phyloP scores from a whole-genome alignment of 2,797 vertebrate species.

The Muraenolepis orangiensis region DNA sequence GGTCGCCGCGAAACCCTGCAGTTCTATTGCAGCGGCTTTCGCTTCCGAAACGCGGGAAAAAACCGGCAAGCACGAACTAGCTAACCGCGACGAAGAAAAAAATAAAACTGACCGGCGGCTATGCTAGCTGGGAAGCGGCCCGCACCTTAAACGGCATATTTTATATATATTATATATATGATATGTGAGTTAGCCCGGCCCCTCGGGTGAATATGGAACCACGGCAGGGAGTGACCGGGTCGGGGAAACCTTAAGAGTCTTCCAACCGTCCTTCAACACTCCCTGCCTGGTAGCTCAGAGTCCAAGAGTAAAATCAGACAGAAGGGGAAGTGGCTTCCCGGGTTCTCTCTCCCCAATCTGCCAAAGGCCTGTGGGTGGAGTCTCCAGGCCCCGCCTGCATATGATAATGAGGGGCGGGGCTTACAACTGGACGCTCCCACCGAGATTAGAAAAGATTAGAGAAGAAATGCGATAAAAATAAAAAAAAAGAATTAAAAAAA shows the following conservation, averaged over 20 bases:
- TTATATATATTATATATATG: conserved; percentile 87
- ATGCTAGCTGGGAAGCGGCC: conserved; percentile 68
- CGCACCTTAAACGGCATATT: conserved; percentile 76
- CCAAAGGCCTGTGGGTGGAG: conserved; percentile 69
- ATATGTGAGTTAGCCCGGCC: conserved; percentile 83
- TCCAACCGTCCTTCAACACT: conserved; percentile 33
- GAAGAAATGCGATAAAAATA: conserved; percentile 67
- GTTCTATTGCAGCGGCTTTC: conserved; percentile 77
- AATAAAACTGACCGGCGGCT: conserved; percentile 55
- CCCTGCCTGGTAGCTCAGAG: conserved; percentile 53
- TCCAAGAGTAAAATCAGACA: conserved; percentile 50
- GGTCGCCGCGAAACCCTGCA: conserved; percentile 75
- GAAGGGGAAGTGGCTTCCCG: conserved; percentile 57
- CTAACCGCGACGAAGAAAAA: conserved; percentile 31
- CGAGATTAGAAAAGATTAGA: conserved; percentile 77
- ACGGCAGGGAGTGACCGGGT: conserved; percentile 36
- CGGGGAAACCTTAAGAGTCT: conserved; percentile 37
- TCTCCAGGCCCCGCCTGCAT: conserved; percentile 62
- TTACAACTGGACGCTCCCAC: conserved; percentile 57
- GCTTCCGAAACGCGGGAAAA: conserved; percentile 53
- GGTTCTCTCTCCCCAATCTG: conserved; percentile 65
- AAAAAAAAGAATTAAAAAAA: conserved; percentile 57
- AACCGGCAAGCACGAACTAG: conserved; percentile 1
- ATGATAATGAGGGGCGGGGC: conserved; percentile 65
- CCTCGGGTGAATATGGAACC: conserved; percentile 61